Evolutionary conservation across 2,888 invertebrate species (phyloP).

Genomic region (Pyrocoelia pectoralis): DNA sequence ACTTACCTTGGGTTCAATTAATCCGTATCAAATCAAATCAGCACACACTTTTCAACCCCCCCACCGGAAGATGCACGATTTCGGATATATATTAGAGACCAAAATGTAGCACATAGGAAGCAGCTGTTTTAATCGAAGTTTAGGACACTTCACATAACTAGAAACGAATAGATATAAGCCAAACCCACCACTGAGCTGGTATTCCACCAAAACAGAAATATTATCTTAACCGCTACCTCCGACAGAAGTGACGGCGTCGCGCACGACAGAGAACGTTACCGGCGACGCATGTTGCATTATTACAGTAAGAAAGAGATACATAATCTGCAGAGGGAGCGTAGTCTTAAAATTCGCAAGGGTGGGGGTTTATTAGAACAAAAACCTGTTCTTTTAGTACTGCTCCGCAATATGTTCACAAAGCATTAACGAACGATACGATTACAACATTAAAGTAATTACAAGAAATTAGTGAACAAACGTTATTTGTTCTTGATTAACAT

Average conservation of each 20-base stretch:
- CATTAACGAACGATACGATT: conserved; percentile 18
- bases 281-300: conserved; percentile 11
- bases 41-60: too few relatives aligned
- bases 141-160: too few relatives aligned
- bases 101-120: too few relatives aligned
- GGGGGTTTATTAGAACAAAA: conserved; percentile 28
- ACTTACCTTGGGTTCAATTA: too few relatives aligned
- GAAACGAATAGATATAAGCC: conserved; percentile 15
- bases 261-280: conserved; percentile 21
- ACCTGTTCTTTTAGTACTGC: conserved; percentile 28
- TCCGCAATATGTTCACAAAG: conserved; percentile 25
- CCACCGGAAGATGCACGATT: too few relatives aligned
- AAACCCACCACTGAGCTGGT: conserved; percentile 29
- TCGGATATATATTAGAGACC: too few relatives aligned
- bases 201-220: conserved; percentile 32
- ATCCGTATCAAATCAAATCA: too few relatives aligned
- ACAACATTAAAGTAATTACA: background rate
- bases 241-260: conserved; percentile 31
- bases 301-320: conserved; percentile 20
- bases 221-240: conserved; percentile 21
- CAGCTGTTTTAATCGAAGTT: too few relatives aligned
- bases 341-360: conserved; percentile 24
- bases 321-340: conserved; percentile 32
- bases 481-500: conserved; percentile 10
- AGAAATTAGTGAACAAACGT: background rate